Evolutionary conservation across 2,113 vertebrate genomes (phyloP), one percentile per base, ranked within the genome.

Genomic region (Gasterosteus nipponicus): DNA sequence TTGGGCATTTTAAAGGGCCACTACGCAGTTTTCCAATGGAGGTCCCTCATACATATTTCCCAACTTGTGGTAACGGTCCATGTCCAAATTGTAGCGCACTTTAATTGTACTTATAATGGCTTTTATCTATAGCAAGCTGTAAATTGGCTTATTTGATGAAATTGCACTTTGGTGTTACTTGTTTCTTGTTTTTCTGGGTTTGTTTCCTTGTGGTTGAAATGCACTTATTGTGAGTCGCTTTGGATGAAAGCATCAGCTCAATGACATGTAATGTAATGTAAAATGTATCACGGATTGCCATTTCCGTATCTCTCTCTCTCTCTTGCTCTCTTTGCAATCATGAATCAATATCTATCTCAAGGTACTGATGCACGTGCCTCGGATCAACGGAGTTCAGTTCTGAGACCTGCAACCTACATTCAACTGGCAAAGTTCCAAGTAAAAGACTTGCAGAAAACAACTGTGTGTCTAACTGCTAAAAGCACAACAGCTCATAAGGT

Each of bases 401-500:
- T 44, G 35, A 19, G 53, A 41, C 65, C 53, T 65, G 10, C 31
- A 51, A 46, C 57, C 41, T 38, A 67, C 33, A 57, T 62, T 83
- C 11, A 47, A 18, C 7, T 35, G 7, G 15, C 46, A 65, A 49
- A 44, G 41, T 6, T 33, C 8, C 4, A 7, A 10, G 3, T 44
- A 5, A 54, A 29, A 16, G 35, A 64, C 10, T 3, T 57, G 54
- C 11, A 63, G 10, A 41, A 47, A 64, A 46, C 29, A 39, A 49
- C 3, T 31, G 19, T 3, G 19, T 19, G 4, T 10, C 31, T 11
- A 18, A 64, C n/a, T 39, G 5, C 19, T 19, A 9, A 51, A 61
- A 26, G 1, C 46, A 67, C 39, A 3, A 39, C 2, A 67, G 3
- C 19, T 57, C 49, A 14, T 11, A 19, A 49, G 46, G 11, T 16